Conservation (phyloP, 2,888 invertebrate genomes). For the Ophion obscuratus region DNA sequence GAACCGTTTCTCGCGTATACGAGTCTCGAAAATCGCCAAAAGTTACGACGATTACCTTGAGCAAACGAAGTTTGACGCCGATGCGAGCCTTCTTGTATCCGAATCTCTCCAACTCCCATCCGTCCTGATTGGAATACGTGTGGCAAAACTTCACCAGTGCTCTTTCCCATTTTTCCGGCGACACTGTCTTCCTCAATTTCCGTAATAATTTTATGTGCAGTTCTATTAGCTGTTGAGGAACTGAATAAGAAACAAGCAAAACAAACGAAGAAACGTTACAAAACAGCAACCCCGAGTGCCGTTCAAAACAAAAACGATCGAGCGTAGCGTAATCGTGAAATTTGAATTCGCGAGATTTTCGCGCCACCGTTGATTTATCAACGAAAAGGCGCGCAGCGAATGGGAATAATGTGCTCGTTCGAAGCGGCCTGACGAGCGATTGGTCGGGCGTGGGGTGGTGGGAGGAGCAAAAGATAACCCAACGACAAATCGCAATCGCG, state of each 20-base stretch:
- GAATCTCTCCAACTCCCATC: slow-evolving; percentile 97
- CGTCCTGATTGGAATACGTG: slow-evolving; percentile 95
- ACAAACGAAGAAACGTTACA: neutral
- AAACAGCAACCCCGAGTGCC: neutral
- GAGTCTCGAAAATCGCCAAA: slow-evolving; percentile 66
- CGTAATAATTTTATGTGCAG: slow-evolving; percentile 95
- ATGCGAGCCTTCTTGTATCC: slow-evolving; percentile 97
- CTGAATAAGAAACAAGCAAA: slow-evolving; percentile 84
- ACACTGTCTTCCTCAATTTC: slow-evolving; percentile 92
- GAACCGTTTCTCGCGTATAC: neutral
- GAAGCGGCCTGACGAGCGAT: neutral
- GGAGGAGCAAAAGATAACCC: slow-evolving; percentile 14
- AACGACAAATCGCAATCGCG: slow-evolving; percentile 22
- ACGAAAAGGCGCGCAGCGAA: neutral
- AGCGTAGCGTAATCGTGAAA: neutral
- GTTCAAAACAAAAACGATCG: slow-evolving; percentile 5
- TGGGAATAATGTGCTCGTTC: neutral
- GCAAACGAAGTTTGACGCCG: slow-evolving; percentile 93
- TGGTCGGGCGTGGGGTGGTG: neutral
- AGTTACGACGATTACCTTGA: slow-evolving; percentile 89
- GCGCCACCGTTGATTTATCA: neutral
- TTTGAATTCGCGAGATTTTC: slow-evolving; percentile 13
- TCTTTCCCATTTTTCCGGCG: slow-evolving; percentile 95
- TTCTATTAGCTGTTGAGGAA: slow-evolving; percentile 92
- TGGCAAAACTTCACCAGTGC: slow-evolving; percentile 96